Evolutionary conservation across 2,113 vertebrate species (phyloP).

Genomic region (Calidris pygmaea): DNA sequence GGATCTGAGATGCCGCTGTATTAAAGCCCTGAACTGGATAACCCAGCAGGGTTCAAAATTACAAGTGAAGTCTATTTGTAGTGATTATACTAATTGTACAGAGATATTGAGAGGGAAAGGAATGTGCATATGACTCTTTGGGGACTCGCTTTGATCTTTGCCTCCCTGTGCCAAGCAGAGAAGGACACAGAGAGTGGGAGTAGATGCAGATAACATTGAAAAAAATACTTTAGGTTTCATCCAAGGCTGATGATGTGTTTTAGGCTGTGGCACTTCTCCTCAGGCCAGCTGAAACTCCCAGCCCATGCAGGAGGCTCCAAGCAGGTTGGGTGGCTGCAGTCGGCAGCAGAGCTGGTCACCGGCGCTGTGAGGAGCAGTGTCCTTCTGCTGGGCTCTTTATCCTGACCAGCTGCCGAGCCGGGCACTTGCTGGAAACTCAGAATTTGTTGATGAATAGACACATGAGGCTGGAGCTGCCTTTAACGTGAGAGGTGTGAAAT

Average conservation of each 20-base stretch:
- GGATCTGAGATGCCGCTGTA: neutral
- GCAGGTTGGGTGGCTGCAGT: neutral
- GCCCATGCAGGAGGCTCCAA: neutral
- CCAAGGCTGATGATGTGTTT: neutral
- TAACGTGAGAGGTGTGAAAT: neutral
- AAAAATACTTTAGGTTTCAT: neutral
- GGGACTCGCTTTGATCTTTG: neutral
- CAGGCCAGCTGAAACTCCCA: neutral
- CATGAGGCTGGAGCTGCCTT: neutral
- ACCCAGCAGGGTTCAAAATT: neutral
- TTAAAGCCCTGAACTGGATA: neutral
- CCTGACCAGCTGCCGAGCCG: neutral
- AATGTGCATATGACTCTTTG: neutral
- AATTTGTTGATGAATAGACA: neutral
- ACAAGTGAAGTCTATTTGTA: neutral
- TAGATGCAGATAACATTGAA: neutral
- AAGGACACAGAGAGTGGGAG: neutral
- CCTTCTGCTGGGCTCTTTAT: neutral
- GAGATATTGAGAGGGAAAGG: neutral
- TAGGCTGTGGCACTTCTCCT: neutral
- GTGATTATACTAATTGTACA: neutral
- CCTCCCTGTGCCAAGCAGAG: neutral
- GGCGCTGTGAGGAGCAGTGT: fast-evolving
- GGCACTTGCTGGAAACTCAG: neutral
- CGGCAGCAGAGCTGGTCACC: neutral